Evolutionary conservation across 2,797 vertebrate species (phyloP), one percentile per base, ranked within the genome.

Genomic region (Poecilia gillii): DNA sequence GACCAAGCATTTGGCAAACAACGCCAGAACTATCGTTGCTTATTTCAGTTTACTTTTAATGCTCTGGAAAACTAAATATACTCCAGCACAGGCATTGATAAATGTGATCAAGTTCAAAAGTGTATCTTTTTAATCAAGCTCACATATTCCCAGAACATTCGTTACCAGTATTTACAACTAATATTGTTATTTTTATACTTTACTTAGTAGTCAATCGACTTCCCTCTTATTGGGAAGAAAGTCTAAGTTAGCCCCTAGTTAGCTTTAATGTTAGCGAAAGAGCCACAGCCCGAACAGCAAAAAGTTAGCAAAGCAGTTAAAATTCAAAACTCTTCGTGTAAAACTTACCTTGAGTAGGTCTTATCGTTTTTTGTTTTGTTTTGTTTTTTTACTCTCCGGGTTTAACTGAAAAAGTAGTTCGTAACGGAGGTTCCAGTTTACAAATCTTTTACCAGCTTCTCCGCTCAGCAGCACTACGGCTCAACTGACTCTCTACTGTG

Each of bases 201-300:
- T 13, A 2, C n/a, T 0, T n/a, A 6, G 73, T n/a, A 6, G 73
- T 20, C 20, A 36, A 25, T 33, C 62, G 70, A 51, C 43, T 31
- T 72, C 39, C 77, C 79, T 71, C 9, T 73, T 66, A 83, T 31
- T 43, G 64, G 78, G 74, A 85, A 90, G 87, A 86, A 83, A 87
- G 39, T 57, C 31, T 79, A 80, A 47, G 81, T 87, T 91, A 92
- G 89, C 91, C 31, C 7, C 11, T 73, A 84, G 89, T 92, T 83
- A 90, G 91, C 92, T 81, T 39, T 49, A 75, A 62, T 59, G 89
- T 91, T 92, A 93, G 91, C 92, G 51, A 83, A 82, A 55, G 79
- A 88, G 89, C 88, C 85, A 79, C 70, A 86, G 76, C 76, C 68
- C 74, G 46, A 33, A 33, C 13, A 64, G 31, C 3, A 64, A 64